These are phyloP conservation scores for Acanthochromis polyacanthus DNA, from an alignment of 2,113 vertebrate species.

Conservation along the genomic window DNA sequence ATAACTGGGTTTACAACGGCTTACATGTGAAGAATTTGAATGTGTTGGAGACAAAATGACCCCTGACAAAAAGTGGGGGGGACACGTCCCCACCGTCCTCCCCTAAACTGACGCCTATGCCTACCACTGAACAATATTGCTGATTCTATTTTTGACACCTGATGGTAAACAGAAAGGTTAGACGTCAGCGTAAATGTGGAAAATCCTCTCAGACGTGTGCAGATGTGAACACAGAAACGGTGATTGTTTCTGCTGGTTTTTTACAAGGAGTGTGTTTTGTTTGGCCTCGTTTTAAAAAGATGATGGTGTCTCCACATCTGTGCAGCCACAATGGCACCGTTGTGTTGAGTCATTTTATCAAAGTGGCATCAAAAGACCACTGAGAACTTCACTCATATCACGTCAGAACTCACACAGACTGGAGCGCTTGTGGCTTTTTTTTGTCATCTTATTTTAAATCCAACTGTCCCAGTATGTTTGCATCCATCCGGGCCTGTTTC, in stretches of 20 bases:
- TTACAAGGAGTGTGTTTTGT: constrained; percentile 11
- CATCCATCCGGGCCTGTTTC: not conserved
- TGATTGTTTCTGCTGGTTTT: not conserved
- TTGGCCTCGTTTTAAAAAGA: constrained; percentile 25
- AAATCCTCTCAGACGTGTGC: not conserved
- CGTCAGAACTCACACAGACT: not conserved
- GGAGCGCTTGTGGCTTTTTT: constrained; percentile 10
- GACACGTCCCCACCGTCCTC: too few relatives aligned
- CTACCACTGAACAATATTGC: too few relatives aligned
- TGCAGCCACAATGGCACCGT: constrained; percentile 55
- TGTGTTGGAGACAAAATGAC: too few relatives aligned
- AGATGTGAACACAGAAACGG: not conserved
- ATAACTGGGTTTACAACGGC: too few relatives aligned
- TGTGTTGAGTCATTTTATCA: constrained; percentile 38
- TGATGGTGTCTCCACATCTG: constrained; percentile 64
- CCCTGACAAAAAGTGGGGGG: too few relatives aligned
- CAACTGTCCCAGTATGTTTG: not conserved
- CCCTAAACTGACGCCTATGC: too few relatives aligned
- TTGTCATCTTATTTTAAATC: not conserved
- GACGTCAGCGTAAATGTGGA: not conserved
- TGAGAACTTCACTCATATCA: constrained; percentile 16
- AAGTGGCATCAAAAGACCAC: constrained; percentile 11
- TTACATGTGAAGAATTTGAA: too few relatives aligned
- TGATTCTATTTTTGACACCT: too few relatives aligned
- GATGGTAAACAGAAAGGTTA: not conserved